A percentile compares a stretch with the other conserved stretches of the same genome.
Evolutionary conservation across 2,797 vertebrate species (phyloP).

Genomic region (Ibycter americanus): DNA sequence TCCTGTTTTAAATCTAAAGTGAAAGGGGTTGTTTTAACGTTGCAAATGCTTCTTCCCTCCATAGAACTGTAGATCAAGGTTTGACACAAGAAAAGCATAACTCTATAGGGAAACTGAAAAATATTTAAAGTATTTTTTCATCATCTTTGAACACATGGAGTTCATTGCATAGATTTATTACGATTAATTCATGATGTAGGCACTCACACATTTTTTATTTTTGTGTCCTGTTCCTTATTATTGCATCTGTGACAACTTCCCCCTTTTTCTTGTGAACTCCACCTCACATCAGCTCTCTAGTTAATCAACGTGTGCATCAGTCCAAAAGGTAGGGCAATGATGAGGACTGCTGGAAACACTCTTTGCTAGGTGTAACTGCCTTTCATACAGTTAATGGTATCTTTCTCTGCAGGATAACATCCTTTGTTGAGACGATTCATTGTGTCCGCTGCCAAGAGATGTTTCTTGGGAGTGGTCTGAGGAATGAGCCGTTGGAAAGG

Average conservation of each 20-base stretch:
- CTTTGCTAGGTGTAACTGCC: neutral
- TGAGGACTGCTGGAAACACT: neutral
- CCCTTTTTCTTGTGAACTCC: neutral
- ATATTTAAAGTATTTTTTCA: constrained; percentile 52
- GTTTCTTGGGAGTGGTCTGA: neutral
- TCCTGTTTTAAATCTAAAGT: constrained; percentile 34
- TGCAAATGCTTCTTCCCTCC: neutral
- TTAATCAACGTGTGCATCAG: neutral
- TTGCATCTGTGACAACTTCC: neutral
- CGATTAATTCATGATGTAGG: neutral
- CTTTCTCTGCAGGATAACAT: neutral
- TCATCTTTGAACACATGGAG: constrained; percentile 51
- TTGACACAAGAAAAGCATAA: constrained; percentile 2
- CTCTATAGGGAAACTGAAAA: constrained; percentile 18
- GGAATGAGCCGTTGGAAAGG: neutral
- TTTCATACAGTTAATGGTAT: neutral
- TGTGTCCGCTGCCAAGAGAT: neutral
- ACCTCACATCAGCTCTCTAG: neutral
- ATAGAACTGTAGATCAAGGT: constrained; percentile 43
- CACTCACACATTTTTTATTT: neutral
- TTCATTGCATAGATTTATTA: neutral
- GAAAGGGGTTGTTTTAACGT: constrained; percentile 26
- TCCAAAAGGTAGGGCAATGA: neutral
- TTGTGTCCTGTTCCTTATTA: neutral
- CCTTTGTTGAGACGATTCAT: neutral